phyloP scores from a whole-genome alignment of 2,113 vertebrate species.

The Hemibagrus wyckioides region DNA sequence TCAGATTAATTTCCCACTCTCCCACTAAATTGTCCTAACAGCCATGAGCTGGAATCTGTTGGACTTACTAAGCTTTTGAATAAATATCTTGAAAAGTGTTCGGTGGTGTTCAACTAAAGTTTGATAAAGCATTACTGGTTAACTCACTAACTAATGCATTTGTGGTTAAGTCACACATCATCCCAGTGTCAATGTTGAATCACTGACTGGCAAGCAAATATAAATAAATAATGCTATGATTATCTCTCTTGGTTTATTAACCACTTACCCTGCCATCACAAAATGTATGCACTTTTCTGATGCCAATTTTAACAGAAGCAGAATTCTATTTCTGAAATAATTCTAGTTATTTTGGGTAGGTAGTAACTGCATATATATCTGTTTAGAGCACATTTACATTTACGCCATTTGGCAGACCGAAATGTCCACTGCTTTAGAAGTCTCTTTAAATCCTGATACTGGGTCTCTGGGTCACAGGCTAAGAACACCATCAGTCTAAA shows the following conservation, averaged over 20 bases:
- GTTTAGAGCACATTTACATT: neutral
- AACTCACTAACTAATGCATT: neutral
- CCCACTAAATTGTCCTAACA: constrained; percentile 3
- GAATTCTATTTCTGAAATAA: neutral
- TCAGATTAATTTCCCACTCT: constrained; percentile 27
- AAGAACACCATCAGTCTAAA: too few relatives aligned
- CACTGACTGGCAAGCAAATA: too few relatives aligned
- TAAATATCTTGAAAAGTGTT: constrained; percentile 28
- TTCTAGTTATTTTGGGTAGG: neutral
- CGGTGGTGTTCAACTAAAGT: neutral
- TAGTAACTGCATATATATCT: neutral
- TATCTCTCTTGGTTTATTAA: neutral
- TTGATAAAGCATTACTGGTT: neutral
- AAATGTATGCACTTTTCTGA: neutral
- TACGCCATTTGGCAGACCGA: too few relatives aligned
- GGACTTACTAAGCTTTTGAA: neutral
- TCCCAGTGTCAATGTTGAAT: too few relatives aligned
- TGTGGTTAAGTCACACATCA: neutral
- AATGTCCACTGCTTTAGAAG: too few relatives aligned
- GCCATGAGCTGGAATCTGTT: constrained; percentile 6
- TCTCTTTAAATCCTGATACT: too few relatives aligned
- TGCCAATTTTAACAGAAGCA: neutral
- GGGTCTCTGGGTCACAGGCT: too few relatives aligned
- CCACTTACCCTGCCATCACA: neutral
- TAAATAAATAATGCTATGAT: too few relatives aligned